Percentiles rank a stretch among this genome's conserved stretches.
Evolutionary conservation across 1,140 invertebrate genomes (phyloP).

Genomic region (Stegodyphus dumicola): DNA sequence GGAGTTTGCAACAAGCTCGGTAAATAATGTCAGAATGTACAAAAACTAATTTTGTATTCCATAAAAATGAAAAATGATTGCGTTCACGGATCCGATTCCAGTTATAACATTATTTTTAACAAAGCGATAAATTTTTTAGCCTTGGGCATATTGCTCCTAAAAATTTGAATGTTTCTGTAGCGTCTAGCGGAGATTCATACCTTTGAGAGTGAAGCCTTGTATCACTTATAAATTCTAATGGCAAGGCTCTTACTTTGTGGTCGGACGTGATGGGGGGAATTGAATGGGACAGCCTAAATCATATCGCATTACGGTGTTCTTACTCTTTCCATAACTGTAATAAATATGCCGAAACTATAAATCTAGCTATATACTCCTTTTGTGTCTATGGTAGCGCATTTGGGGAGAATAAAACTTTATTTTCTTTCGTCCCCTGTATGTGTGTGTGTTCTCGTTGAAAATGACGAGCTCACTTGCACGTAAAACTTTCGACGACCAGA

Average conservation of each 20-base stretch:
- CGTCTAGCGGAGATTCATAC: background rate
- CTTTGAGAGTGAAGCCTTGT: background rate
- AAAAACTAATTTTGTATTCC: slow-evolving; percentile 32
- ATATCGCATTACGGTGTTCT: slow-evolving; percentile 48
- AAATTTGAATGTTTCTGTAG: slow-evolving; percentile 31
- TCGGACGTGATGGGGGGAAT: slow-evolving; percentile 26
- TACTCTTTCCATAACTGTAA: slow-evolving; percentile 58
- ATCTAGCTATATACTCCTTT: slow-evolving; percentile 47
- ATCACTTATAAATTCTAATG: slow-evolving; percentile 57
- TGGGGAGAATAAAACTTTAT: slow-evolving; percentile 39
- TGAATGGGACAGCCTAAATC: slow-evolving; percentile 53
- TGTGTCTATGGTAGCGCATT: slow-evolving; percentile 42
- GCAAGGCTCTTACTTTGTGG: slow-evolving; percentile 12
- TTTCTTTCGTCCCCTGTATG: slow-evolving; percentile 10
- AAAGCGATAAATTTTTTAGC: slow-evolving; percentile 44
- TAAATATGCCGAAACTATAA: slow-evolving; percentile 60
- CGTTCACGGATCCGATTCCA: slow-evolving; percentile 31
- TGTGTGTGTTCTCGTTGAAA: slow-evolving; percentile 4
- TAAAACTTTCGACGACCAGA: slow-evolving; percentile 25
- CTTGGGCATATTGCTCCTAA: slow-evolving; percentile 22
- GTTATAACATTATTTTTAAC: slow-evolving; percentile 57
- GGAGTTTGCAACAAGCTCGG: background rate
- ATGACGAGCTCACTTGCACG: slow-evolving; percentile 49
- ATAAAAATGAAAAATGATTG: slow-evolving; percentile 48
- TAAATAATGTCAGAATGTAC: background rate